Evolutionary conservation across 2,888 invertebrate genomes (phyloP), one percentile per base, ranked within the genome.

Genomic region (Polia nebulosa): DNA sequence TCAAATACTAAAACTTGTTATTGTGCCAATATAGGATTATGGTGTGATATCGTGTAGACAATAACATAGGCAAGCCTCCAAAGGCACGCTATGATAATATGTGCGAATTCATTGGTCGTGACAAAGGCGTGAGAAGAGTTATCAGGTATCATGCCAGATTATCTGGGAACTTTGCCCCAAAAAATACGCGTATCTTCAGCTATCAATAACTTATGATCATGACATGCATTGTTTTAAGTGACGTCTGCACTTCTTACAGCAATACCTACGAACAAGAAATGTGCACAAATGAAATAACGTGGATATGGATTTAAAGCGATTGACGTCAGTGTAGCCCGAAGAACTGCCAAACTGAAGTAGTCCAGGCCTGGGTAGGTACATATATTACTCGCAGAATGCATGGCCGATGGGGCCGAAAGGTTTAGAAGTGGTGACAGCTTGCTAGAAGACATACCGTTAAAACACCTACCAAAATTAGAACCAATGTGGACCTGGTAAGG

Each of bases 41-140:
- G 32, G 39, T 45, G 15, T 53, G 51, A 36, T 73, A 74, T 34
- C 22, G 39, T 34, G 7, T 25, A 34, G 45, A 55, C 39, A 73
- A 15, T 32, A 59, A 27, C 47, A 51, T 27, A 39, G 56, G 20
- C 70, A 76, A 60, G 70, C 62, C 69, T 68, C 51, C 69, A 29
- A 13, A 22, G 20, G 47, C 67, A 69, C 34, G 63, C 60, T 45
- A 44, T 29, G 80, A 76, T 80, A 68, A 80, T 34, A 63, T 39
- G 15, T 9, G 13, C 17, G 39, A 34, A 29, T 41, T 45, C 55
- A 47, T 52, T 51, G 45, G 51, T 51, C 68, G 47, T 79, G 68
- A 59, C 75, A 22, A 1, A 25, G 6, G 49, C 78, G 53, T 74
- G 64, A 44, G 22, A 60, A 5, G 0, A 32, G 36, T 11, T 56